Percentiles rank a stretch among this genome's conserved stretches.
Conservation (phyloP, 1,140 invertebrate species). For the Drosophila punjabiensis region DNA sequence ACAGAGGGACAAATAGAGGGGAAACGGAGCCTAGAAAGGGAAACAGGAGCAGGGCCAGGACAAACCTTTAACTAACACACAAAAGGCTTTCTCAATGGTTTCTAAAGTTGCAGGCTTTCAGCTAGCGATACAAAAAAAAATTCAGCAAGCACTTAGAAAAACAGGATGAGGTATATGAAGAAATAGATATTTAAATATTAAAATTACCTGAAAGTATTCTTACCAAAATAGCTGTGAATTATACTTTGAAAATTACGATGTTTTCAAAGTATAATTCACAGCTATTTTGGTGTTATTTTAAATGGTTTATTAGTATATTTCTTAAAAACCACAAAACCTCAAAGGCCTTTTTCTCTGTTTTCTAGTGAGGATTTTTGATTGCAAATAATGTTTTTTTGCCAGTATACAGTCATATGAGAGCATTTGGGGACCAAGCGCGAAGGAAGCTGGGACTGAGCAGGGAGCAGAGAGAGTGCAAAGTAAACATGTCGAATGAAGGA, state of each 20-base stretch:
- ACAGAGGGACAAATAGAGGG: conserved; percentile 1
- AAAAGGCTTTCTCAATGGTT: conserved; percentile 75
- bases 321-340: background rate
- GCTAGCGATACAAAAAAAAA: conserved; percentile 26
- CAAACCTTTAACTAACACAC: conserved; percentile 55
- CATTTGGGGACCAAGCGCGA: background rate
- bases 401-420: conserved; percentile 11
- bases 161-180: background rate
- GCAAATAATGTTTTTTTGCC: background rate
- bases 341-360: too few relatives aligned
- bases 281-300: too few relatives aligned
- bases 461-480: conserved; percentile 65
- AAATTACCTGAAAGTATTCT: background rate
- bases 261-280: too few relatives aligned
- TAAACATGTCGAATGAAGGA: conserved; percentile 66
- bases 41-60: conserved; percentile 25
- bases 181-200: background rate
- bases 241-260: too few relatives aligned
- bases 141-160: background rate
- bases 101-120: conserved; percentile 59
- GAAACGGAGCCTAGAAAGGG: background rate
- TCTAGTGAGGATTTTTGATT: background rate
- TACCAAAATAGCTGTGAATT: too few relatives aligned
- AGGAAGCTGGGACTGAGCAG: conserved; percentile 10
- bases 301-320: too few relatives aligned